Conservation (phyloP, 2,888 invertebrate genomes). For the Tortrix viridana region DNA sequence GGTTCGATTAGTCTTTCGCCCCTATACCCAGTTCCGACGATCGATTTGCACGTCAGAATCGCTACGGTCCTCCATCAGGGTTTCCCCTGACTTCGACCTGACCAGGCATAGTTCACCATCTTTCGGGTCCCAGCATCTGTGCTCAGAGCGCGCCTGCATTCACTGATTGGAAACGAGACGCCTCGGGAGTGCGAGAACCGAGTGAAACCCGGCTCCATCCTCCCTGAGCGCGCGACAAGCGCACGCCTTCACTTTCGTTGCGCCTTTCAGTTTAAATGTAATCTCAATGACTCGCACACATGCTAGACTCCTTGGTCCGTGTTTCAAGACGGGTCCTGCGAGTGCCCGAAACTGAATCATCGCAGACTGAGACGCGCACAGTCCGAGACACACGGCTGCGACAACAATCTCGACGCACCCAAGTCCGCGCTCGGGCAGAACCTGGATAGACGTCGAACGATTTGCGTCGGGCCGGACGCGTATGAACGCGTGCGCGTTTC, state of each 20-base stretch:
- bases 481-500: constrained; percentile 60
- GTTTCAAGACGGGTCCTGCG: constrained; percentile 88
- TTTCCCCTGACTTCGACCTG: too few relatives aligned
- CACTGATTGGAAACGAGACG: too few relatives aligned
- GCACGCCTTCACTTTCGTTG: too few relatives aligned
- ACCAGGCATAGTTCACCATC: too few relatives aligned
- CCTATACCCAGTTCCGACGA: constrained; percentile 90
- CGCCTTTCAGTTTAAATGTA: too few relatives aligned
- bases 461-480: background rate
- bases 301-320: constrained; percentile 83
- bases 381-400: constrained; percentile 48
- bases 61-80: too few relatives aligned
- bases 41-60: constrained; percentile 92
- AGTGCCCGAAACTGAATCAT: constrained; percentile 57
- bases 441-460: too few relatives aligned
- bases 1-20: constrained; percentile 89
- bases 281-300: constrained; percentile 88
- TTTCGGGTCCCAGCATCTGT: too few relatives aligned
- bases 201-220: too few relatives aligned
- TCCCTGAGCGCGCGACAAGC: too few relatives aligned
- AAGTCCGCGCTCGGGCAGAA: constrained; percentile 61
- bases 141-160: constrained; percentile 87
- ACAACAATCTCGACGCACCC: too few relatives aligned
- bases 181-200: too few relatives aligned
- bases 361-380: constrained; percentile 54